Base-by-base conservation (phyloP, 1,140 invertebrate genomes). In the Schlechtendalia chinensis region DNA sequence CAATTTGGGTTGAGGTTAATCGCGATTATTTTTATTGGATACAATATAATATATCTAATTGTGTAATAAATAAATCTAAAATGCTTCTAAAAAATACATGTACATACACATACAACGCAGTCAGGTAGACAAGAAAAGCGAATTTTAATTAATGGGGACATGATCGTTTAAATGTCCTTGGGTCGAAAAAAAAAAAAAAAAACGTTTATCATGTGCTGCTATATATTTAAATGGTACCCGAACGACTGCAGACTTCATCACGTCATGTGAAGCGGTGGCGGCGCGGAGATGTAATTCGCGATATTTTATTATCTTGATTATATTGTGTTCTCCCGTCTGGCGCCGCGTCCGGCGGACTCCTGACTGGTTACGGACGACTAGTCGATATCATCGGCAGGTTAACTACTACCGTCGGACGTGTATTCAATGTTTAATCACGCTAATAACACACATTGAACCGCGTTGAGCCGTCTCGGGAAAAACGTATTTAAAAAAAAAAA, bases 1-100 rank as follows among this genome's bases (percentile, higher is more conserved):
- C n/a, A 69, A 69, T 47, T 69, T 69, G 6, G 65, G 65, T 69
- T 69, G 65, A 69, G 65, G 65, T 69, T 69, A 69, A 47, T 69
- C 32, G 16, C n/a, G 16, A 65, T 65, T 32, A 32, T 39, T 65
- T 39, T 65, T 65, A 14, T 65, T 69, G 12, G n/a, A 24, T 22
- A 69, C 10, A 65, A 65, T 32, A 29, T 29, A 65, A 65, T 65
- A 65, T 47, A n/a, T n/a, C 29, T 39, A 39, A 39, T 39, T 39
- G 32, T 39, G 8, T 69, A 69, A 24, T 69, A 47, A 69, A 69
- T 69, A 47, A 39, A 47, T 24, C n/a, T 24, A 22, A 24, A 24
- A 14, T 24, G 5, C 5, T 65, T 65, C 19, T 39, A 39, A 65
- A 32, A 39, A 4, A 39, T 39, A 39, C 8, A 39, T n/a, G n/a